phyloP scores from a whole-genome alignment of 2,113 vertebrate species.

The Laticauda laticaudata region DNA sequence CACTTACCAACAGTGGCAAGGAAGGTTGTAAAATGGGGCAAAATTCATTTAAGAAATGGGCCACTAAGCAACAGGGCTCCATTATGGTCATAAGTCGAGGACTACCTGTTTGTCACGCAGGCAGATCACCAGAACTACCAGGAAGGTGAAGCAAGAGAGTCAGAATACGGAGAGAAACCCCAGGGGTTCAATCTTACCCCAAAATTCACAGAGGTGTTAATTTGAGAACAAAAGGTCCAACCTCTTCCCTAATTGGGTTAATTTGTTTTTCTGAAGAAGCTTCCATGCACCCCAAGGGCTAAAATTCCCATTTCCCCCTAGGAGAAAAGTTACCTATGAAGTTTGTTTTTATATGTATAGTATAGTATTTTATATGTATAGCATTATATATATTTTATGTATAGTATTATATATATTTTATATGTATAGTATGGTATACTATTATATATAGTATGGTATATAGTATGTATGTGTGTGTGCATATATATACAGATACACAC shows the following conservation, averaged over 20 bases:
- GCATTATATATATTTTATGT: too few species aligned
- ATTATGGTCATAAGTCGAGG: neutral
- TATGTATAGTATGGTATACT: too few species aligned
- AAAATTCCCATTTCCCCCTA: neutral
- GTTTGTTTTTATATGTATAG: too few species aligned
- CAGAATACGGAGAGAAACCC: neutral
- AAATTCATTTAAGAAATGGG: neutral
- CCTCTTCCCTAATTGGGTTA: neutral
- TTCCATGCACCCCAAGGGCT: neutral
- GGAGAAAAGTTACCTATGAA: neutral
- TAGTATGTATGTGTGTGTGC: too few species aligned
- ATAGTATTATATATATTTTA: too few species aligned
- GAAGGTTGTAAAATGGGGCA: neutral
- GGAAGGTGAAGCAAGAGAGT: neutral
- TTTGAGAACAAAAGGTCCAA: neutral
- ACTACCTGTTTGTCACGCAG: neutral
- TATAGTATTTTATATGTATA: too few species aligned
- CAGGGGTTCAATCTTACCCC: too few species aligned
- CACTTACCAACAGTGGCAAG: neutral
- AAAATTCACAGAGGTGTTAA: neutral
- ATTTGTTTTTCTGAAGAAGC: neutral
- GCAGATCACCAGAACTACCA: neutral
- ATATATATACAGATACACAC: too few species aligned
- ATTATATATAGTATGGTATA: too few species aligned
- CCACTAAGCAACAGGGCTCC: neutral